Evolutionary conservation across 2,797 vertebrate genomes (phyloP).

Genomic region (Hozukius guyotensis): DNA sequence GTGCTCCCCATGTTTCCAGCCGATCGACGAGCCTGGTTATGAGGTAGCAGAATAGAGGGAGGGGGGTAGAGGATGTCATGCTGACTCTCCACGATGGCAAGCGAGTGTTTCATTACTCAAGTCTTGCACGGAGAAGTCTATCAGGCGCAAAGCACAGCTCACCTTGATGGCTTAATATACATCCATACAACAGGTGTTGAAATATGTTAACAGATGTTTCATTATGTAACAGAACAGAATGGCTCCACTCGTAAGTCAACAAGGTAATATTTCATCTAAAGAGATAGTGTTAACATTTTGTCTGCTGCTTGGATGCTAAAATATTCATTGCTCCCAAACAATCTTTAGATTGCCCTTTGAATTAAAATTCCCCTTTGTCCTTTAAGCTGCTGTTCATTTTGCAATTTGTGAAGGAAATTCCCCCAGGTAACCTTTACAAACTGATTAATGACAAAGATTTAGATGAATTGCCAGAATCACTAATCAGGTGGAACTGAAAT

Average conservation of each 20-base stretch:
- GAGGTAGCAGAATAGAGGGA: slow-evolving; percentile 61
- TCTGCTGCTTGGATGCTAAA: slow-evolving; percentile 56
- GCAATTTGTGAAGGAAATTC: slow-evolving; percentile 65
- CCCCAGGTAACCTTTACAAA: slow-evolving; percentile 72
- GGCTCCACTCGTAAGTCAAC: slow-evolving; percentile 68
- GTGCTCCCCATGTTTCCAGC: slow-evolving; percentile 67
- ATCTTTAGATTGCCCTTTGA: slow-evolving; percentile 75
- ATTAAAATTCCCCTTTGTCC: slow-evolving; percentile 68
- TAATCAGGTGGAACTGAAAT: slow-evolving; percentile 71
- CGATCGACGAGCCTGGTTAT: slow-evolving; percentile 60
- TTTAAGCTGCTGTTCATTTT: slow-evolving; percentile 73
- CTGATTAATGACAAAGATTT: slow-evolving; percentile 74
- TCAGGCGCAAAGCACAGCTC: slow-evolving; percentile 57
- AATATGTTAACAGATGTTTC: slow-evolving; percentile 75
- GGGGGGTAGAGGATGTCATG: slow-evolving; percentile 57
- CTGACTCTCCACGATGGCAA: slow-evolving; percentile 58
- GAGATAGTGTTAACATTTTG: slow-evolving; percentile 74
- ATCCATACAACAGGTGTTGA: slow-evolving; percentile 71
- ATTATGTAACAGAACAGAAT: slow-evolving; percentile 72
- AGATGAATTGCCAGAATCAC: slow-evolving; percentile 66
- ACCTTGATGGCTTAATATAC: slow-evolving; percentile 72
- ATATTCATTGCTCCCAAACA: slow-evolving; percentile 75
- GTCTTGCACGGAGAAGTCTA: slow-evolving; percentile 49
- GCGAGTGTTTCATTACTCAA: slow-evolving; percentile 61
- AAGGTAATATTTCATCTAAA: slow-evolving; percentile 71